Evolutionary conservation across 2,113 vertebrate species (phyloP), one percentile per base, ranked within the genome.

Genomic region (Muntiacus reevesi): DNA sequence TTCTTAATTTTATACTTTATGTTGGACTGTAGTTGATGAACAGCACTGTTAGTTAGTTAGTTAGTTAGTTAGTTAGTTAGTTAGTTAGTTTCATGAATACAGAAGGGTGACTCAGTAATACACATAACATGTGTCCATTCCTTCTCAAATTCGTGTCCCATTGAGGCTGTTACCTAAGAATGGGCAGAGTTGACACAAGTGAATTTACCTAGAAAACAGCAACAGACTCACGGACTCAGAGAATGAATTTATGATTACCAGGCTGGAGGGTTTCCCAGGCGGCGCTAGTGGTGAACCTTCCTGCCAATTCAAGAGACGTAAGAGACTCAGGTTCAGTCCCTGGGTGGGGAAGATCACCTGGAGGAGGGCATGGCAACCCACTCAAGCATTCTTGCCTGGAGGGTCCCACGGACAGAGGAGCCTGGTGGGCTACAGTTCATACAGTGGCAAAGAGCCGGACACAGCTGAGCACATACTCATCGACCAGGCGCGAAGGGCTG

Each of bases 401-500:
- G 67, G 40, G 40, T 21, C n/a, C n/a, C n/a, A 40, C 6, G 19
- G 36, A 40, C 5, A 40, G 67, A 23, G n/a, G 36, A 40, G 19
- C 67, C n/a, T 74, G 67, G 19, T 3, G 36, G 67, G 23, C 67
- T 40, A 23, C n/a, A 71, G 67, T 23, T 23, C n/a, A 23, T 36
- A 40, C 10, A 40, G 19, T 74, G 67, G 67, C 67, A 74, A 40
- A 74, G n/a, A 13, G n/a, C 19, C 23, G 10, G 19, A 40, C 67
- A 40, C 19, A 40, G 40, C 36, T 40, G 67, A 40, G 19, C 10
- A 74, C 19, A 74, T 23, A 40, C 10, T 23, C n/a, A 40, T 6
- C 23, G 67, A 40, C 67, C n/a, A 40, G 67, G 19, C 67, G 0
- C 0, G 19, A 74, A 40, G 67, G 10, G 36, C 12, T 74, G 36